Evolutionary conservation across 2,888 invertebrate genomes (phyloP).

Genomic region (Mythimna lalbum): DNA sequence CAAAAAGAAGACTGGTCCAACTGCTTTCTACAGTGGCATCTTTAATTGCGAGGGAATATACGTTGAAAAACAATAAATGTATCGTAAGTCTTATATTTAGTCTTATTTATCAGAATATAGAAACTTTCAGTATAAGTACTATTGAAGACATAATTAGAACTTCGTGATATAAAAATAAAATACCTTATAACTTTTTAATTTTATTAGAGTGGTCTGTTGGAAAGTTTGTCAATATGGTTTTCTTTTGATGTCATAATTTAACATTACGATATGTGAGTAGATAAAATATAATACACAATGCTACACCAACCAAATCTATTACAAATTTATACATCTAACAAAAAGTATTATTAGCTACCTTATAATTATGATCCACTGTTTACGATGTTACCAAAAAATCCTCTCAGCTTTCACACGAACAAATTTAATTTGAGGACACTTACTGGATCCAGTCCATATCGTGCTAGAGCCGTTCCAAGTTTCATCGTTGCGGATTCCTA

Average conservation of each 20-base stretch:
- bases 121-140: too few species aligned
- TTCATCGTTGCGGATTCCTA: constrained; percentile 79
- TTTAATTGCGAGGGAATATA: too few species aligned
- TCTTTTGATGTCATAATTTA: constrained; percentile 1
- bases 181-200: too few species aligned
- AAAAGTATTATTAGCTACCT: constrained; percentile 52
- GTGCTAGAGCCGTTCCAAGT: constrained; percentile 32
- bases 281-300: constrained; percentile 59
- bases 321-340: constrained; percentile 42
- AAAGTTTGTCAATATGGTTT: background rate
- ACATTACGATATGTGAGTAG: background rate
- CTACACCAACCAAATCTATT: constrained; percentile 36
- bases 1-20: too few species aligned
- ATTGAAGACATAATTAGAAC: too few species aligned
- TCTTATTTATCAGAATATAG: too few species aligned
- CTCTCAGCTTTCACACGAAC: constrained; percentile 45
- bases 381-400: constrained; percentile 40
- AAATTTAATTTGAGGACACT: constrained; percentile 51
- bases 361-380: constrained; percentile 58
- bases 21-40: too few species aligned
- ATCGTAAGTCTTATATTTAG: too few species aligned
- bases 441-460: constrained; percentile 53
- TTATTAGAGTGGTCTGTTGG: background rate
- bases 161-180: too few species aligned
- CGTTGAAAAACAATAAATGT: too few species aligned